phyloP scores from a whole-genome alignment of 37 sponge, comb jelly and placozoan genomes.

The Mnemiopsis leidyi region DNA sequence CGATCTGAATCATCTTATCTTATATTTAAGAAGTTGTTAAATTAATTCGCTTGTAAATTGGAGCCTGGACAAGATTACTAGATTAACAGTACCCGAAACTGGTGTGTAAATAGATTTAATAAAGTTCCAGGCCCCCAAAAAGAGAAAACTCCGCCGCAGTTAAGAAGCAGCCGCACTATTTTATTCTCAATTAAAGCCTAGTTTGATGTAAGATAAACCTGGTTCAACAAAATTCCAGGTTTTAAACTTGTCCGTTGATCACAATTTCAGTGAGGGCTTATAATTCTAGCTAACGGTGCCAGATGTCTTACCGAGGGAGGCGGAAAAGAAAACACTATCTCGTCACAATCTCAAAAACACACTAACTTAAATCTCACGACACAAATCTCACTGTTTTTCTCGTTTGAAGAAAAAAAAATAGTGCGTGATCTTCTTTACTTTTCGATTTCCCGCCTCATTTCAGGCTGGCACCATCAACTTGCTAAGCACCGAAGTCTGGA shows the following conservation, averaged over 20 bases:
- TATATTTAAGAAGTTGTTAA: not conserved
- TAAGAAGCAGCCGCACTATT: not conserved
- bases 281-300: not conserved
- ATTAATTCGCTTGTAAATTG: not conserved
- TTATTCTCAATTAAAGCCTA: not conserved
- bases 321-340: not conserved
- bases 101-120: not conserved
- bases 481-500: not conserved
- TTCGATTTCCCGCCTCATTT: not conserved
- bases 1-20: not conserved
- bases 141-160: not conserved
- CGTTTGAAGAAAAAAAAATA: not conserved
- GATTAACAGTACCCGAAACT: not conserved
- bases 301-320: not conserved
- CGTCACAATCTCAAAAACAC: no score
- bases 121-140: not conserved
- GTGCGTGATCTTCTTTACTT: not conserved
- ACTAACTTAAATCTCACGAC: not conserved
- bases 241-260: not conserved
- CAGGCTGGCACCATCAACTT: not conserved
- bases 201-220: not conserved
- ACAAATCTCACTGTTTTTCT: not conserved
- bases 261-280: not conserved
- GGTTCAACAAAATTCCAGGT: not conserved
- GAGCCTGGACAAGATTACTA: not conserved